Evolutionary conservation across 92 coral and sea anemone species (phyloP).

Genomic region (Phenganax marumi): DNA sequence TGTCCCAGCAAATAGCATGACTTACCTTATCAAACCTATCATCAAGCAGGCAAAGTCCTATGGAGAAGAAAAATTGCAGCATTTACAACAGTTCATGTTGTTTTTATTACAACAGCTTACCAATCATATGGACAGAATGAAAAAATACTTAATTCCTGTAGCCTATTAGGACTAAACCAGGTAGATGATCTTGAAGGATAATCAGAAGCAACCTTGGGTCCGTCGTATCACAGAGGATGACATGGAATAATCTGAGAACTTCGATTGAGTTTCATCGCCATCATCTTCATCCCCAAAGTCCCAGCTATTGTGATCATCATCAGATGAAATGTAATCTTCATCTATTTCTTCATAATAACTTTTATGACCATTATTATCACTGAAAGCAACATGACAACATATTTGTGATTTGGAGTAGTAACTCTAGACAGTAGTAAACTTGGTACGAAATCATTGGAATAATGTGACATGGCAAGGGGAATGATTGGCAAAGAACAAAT

Average conservation of each 20-base stretch:
- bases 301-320: conserved; percentile 47
- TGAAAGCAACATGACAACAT: not conserved
- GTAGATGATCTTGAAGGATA: not conserved
- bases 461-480: not conserved
- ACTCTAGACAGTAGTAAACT: no score
- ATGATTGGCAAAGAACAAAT: no score
- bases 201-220: conserved; percentile 65
- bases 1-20: not conserved
- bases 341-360: conserved; percentile 43
- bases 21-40: conserved; percentile 89
- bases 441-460: not conserved
- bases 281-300: conserved; percentile 61
- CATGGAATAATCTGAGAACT: conserved; percentile 91
- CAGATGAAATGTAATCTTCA: conserved; percentile 70
- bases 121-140: not conserved
- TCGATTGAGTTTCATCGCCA: conserved; percentile 83
- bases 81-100: not conserved
- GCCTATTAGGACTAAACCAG: no score
- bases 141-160: no score
- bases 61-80: not conserved
- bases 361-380: not conserved
- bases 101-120: not conserved
- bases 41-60: conserved; percentile 82
- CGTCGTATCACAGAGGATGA: conserved; percentile 90
- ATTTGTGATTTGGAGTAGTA: not conserved